Conservation (phyloP, 1,140 invertebrate species). For the Ips nitidus region DNA sequence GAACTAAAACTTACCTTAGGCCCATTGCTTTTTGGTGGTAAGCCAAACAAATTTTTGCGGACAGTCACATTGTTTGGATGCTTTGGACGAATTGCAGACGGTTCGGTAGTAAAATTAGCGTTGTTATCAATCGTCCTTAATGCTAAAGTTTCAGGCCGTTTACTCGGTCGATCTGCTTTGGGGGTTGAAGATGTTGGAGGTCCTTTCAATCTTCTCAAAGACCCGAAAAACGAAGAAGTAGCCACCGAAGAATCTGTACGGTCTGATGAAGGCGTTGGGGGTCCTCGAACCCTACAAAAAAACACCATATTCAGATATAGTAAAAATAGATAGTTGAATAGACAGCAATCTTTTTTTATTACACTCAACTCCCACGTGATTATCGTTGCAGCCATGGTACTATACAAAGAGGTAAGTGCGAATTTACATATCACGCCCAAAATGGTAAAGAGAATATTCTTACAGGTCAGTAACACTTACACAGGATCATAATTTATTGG, state of each 20-base stretch:
- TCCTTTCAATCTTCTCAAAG: conserved; percentile 7
- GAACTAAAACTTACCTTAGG: no score
- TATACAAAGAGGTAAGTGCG: not conserved
- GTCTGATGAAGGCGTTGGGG: not conserved
- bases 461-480: no score
- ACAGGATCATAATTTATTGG: no score
- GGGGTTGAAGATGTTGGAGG: conserved; percentile 6
- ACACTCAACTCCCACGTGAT: no score
- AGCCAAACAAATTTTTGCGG: no score
- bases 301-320: not conserved
- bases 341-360: no score
- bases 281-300: not conserved
- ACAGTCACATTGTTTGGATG: no score
- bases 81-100: no score
- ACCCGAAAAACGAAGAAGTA: conserved; percentile 6
- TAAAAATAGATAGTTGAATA: no score
- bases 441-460: not conserved
- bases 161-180: conserved; percentile 1
- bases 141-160: not conserved
- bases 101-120: not conserved
- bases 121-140: conserved; percentile 14
- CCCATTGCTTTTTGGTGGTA: no score
- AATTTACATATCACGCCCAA: conserved; percentile 4
- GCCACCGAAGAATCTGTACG: not conserved
- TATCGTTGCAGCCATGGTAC: no score